Evolutionary conservation across 1,140 invertebrate species (phyloP), one percentile per base, ranked within the genome.

Genomic region (Portunus trituberculatus): DNA sequence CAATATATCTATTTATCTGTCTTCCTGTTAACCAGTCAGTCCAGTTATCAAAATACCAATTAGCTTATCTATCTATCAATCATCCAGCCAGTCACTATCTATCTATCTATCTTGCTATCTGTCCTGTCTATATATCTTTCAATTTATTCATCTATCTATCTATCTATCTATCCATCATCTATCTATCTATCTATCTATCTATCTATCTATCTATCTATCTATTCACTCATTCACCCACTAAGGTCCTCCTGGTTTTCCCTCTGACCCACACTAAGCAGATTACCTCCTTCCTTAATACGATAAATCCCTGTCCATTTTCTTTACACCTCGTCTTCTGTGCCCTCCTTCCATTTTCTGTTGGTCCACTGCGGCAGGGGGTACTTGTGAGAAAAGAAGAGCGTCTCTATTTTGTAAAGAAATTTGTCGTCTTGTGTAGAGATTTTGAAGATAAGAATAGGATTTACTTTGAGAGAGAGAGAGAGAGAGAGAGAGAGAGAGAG

Each of bases 331-430:
- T 59, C 16, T 25, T 76, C 67, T 76, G 12, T 25, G 20, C 25
- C 67, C 67, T n/a, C 20, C n/a, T n/a, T n/a, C 67, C 67, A 76
- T 76, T 76, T 76, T 76, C 67, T 76, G 67, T 76, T 76, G 67
- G n/a, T 7, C 67, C 67, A n/a, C n/a, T 76, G 67, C 67, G 20
- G 67, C 67, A n/a, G 67, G 67, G 67, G 67, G 67, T 76, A 25
- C n/a, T 20, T 20, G 25, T n/a, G n/a, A n/a, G 25, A 76, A 76
- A 20, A 76, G 20, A 76, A n/a, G 20, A n/a, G n/a, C 67, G 20
- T n/a, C 67, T 0, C 20, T 76, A n/a, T 76, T 76, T 76, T 76
- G 25, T 76, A 76, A 76, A 76, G 67, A 76, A 76, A 76, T 25
- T 76, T 25, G n/a, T 76, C 20, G 67, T 76, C 20, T 76, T 76